Percentiles rank a stretch among this genome's conserved stretches.
Evolutionary conservation across 2,888 invertebrate genomes (phyloP).

Genomic region (Omphaloscelis lunosa): DNA sequence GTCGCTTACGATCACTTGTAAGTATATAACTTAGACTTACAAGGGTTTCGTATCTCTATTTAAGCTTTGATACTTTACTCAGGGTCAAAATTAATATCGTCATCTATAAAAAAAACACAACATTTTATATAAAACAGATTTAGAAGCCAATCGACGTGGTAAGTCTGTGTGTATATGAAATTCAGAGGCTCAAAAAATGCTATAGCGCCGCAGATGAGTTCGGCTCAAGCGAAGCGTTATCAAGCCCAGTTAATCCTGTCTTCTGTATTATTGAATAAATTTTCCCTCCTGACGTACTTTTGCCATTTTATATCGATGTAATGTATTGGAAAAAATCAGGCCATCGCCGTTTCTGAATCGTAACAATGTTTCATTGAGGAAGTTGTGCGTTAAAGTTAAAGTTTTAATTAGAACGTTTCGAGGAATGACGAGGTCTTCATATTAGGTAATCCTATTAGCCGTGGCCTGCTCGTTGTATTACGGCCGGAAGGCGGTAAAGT

Average conservation of each 20-base stretch:
- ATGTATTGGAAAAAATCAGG: conserved; percentile 82
- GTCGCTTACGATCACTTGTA: conserved; percentile 69
- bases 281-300: conserved; percentile 79
- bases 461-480: conserved; percentile 68
- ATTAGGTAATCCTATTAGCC: conserved; percentile 70
- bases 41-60: conserved; percentile 46
- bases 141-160: conserved; percentile 67
- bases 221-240: conserved; percentile 84
- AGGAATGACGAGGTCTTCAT: conserved; percentile 65
- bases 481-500: conserved; percentile 68
- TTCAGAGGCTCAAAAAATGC: conserved; percentile 80
- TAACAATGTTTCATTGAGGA: conserved; percentile 67
- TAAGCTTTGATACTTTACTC: conserved; percentile 40
- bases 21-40: conserved; percentile 29
- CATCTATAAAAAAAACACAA: conserved; percentile 68
- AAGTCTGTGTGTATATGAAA: conserved; percentile 77
- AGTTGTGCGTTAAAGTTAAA: conserved; percentile 35
- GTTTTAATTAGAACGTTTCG: conserved; percentile 60
- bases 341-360: conserved; percentile 53
- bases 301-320: conserved; percentile 77
- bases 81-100: conserved; percentile 65
- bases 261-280: conserved; percentile 88
- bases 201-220: conserved; percentile 81
- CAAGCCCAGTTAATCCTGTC: conserved; percentile 86
- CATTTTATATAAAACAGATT: conserved; percentile 66